Conservation (phyloP, 2,797 vertebrate species). For the Sternarchorhynchus goeldii region DNA sequence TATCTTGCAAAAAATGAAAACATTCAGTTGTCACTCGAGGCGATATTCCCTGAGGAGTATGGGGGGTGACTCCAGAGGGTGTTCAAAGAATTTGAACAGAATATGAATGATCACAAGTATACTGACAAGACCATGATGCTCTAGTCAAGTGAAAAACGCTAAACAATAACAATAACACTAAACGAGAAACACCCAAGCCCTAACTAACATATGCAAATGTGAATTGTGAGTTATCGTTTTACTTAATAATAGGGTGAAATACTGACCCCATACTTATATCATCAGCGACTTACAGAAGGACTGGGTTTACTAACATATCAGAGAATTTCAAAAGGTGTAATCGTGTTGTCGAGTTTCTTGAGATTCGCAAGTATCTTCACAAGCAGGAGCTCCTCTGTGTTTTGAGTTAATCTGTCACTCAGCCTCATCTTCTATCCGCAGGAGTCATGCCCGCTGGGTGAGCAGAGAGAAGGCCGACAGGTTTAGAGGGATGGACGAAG, state of each 20-base stretch:
- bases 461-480: constrained; percentile 34
- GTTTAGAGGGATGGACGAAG: constrained; percentile 13
- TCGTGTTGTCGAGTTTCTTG: background rate
- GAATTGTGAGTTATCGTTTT: too few species aligned
- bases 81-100: background rate
- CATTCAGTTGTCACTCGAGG: constrained; percentile 15
- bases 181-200: too few species aligned
- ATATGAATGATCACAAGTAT: constrained; percentile 10
- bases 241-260: too few species aligned
- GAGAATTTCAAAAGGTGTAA: too few species aligned
- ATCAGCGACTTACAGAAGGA: too few species aligned
- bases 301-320: too few species aligned
- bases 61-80: background rate
- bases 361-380: background rate
- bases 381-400: background rate
- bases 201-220: too few species aligned
- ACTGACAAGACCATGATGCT: background rate
- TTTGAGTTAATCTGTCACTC: background rate
- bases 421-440: background rate
- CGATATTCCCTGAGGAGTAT: constrained; percentile 28
- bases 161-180: too few species aligned
- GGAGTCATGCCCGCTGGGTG: constrained; percentile 1
- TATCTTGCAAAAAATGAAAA: background rate
- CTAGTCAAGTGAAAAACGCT: background rate
- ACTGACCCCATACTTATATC: too few species aligned